phyloP scores from a whole-genome alignment of 2,888 invertebrate species.

The Lycaena phlaeas region DNA sequence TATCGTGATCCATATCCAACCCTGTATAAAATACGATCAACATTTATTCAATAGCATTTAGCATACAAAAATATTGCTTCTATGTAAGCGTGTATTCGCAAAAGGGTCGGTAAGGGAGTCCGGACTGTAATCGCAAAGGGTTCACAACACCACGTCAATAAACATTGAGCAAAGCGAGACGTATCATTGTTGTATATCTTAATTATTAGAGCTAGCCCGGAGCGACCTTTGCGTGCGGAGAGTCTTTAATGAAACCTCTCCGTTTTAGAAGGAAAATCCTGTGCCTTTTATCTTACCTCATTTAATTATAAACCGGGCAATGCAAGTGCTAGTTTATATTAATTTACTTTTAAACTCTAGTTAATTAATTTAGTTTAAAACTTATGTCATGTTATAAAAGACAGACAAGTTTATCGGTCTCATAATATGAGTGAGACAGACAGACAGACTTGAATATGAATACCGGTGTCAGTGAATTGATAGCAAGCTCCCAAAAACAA shows the following conservation, averaged over 20 bases:
- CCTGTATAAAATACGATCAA: too few relatives aligned
- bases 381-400: too few relatives aligned
- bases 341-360: conserved; percentile 2
- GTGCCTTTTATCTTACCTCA: conserved; percentile 10
- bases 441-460: too few relatives aligned
- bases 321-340: not conserved
- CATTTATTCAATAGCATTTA: not conserved
- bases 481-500: too few relatives aligned
- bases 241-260: conserved; percentile 24
- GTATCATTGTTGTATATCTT: conserved; percentile 66
- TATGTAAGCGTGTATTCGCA: too few relatives aligned
- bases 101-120: conserved; percentile 23
- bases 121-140: conserved; percentile 61
- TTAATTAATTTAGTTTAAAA: conserved; percentile 1
- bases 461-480: too few relatives aligned
- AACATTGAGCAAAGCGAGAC: conserved; percentile 57
- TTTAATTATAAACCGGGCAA: conserved; percentile 4
- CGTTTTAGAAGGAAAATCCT: conserved; percentile 9
- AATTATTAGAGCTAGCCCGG: conserved; percentile 52
- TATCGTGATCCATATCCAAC: too few relatives aligned
- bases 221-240: conserved; percentile 20
- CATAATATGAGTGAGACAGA: too few relatives aligned
- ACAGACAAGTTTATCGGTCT: too few relatives aligned
- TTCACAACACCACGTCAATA: conserved; percentile 48
- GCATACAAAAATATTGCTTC: not conserved